A percentile compares a stretch with the other conserved stretches of the same genome.
These are phyloP conservation scores for Drosophila falleni DNA, from an alignment of 2,888 invertebrate genomes.

Conservation along the genomic window DNA sequence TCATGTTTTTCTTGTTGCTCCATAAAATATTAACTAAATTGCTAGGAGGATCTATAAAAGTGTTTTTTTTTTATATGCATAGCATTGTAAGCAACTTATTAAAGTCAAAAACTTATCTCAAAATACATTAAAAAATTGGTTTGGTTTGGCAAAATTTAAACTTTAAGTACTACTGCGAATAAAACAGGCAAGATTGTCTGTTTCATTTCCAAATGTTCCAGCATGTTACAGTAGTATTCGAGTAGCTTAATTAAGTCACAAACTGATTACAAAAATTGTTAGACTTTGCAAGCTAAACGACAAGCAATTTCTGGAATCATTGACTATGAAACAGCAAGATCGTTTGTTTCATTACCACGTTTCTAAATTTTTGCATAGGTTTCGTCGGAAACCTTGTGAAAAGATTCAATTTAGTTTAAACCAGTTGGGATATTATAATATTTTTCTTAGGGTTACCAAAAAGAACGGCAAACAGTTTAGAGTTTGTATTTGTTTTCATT, in stretches of 20 bases:
- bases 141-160: slow-evolving; percentile 34
- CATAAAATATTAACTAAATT: slow-evolving; percentile 40
- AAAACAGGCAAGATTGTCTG: slow-evolving; percentile 43
- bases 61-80: slow-evolving; percentile 2
- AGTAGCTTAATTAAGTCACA: slow-evolving; percentile 30
- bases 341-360: slow-evolving; percentile 29
- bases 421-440: slow-evolving; percentile 3
- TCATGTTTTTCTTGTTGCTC: neutral
- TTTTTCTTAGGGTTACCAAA: slow-evolving; percentile 41
- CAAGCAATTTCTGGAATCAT: slow-evolving; percentile 6
- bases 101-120: slow-evolving; percentile 44
- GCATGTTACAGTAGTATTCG: slow-evolving; percentile 13
- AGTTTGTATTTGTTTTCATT: slow-evolving; percentile 22
- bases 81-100: slow-evolving; percentile 29
- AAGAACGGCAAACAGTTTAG: slow-evolving; percentile 30
- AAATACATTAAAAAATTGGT: slow-evolving; percentile 26
- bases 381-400: slow-evolving; percentile 35
- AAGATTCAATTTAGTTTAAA: slow-evolving; percentile 28
- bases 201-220: slow-evolving; percentile 39
- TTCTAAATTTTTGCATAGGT: slow-evolving; percentile 18
- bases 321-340: slow-evolving; percentile 43
- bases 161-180: slow-evolving; percentile 32
- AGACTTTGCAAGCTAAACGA: slow-evolving; percentile 16
- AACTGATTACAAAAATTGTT: slow-evolving; percentile 31
- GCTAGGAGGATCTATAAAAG: slow-evolving; percentile 4